These are phyloP conservation scores for Myotis planiceps DNA, from an alignment of 2,797 vertebrate species.

Conservation along the genomic window DNA sequence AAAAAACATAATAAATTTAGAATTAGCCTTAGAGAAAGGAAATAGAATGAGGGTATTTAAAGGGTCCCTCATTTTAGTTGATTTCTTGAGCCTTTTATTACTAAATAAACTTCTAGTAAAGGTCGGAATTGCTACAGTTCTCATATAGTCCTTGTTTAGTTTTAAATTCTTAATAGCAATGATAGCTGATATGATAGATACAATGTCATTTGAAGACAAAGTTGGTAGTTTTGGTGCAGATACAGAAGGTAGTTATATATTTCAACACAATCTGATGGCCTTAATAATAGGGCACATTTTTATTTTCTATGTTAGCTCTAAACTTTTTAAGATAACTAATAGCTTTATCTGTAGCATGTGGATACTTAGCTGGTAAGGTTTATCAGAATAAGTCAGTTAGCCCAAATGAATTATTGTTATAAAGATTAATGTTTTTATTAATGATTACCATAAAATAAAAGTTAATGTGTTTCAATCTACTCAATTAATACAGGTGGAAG, in stretches of 20 bases:
- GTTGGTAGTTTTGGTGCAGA: not conserved
- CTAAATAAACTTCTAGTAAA: not conserved
- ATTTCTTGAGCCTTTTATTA: constrained; percentile 29
- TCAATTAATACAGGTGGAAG: not conserved
- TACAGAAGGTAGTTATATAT: not conserved
- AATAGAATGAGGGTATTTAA: not conserved
- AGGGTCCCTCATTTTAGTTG: not conserved
- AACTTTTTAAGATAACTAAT: not conserved
- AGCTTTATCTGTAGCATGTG: not conserved
- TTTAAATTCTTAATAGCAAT: constrained; percentile 17
- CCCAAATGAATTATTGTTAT: not conserved
- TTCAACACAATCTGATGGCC: not conserved
- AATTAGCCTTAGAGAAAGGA: not conserved
- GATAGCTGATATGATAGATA: not conserved
- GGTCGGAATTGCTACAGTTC: not conserved
- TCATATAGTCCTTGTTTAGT: not conserved
- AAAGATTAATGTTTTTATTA: constrained; percentile 18
- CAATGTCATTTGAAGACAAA: constrained; percentile 17
- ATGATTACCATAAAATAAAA: not conserved
- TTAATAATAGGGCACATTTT: not conserved
- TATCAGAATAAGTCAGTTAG: constrained; percentile 32
- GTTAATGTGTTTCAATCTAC: not conserved
- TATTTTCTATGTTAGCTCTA: not conserved
- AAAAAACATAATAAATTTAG: not conserved
- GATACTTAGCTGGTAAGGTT: not conserved